Percentiles rank a stretch among this genome's conserved stretches.
These are phyloP conservation scores for Argyresthia albistria DNA, from an alignment of 2,888 invertebrate genomes.

Conservation along the genomic window DNA sequence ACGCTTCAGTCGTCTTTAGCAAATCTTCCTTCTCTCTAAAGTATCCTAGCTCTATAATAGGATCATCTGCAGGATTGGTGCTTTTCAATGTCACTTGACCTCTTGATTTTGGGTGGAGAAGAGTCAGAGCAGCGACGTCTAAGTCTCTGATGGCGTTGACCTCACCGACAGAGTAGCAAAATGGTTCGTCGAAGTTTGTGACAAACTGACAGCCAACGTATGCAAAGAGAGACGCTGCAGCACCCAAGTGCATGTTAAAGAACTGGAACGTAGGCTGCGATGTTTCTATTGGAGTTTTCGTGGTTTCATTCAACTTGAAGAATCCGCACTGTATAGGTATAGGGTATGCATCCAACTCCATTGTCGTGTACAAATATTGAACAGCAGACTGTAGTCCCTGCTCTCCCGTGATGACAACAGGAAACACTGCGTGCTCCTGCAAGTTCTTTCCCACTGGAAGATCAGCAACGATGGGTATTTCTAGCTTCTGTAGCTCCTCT, in stretches of 20 bases:
- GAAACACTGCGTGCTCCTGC: conserved; percentile 38
- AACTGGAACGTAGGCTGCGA: conserved; percentile 42
- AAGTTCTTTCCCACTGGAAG: conserved; percentile 53
- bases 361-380: conserved; percentile 20
- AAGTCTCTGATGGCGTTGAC: conserved; percentile 34
- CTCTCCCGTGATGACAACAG: conserved; percentile 33
- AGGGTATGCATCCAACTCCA: conserved; percentile 27
- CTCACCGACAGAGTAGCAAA: conserved; percentile 30
- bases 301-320: conserved; percentile 26
- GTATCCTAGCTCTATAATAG: conserved; percentile 40
- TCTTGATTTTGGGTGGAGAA: conserved; percentile 44
- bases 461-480: conserved; percentile 31
- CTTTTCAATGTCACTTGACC: conserved; percentile 40
- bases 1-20: conserved; percentile 24
- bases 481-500: conserved; percentile 27
- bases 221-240: conserved; percentile 27
- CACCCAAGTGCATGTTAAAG: conserved; percentile 40
- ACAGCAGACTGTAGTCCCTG: conserved; percentile 23
- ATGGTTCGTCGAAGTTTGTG: conserved; percentile 22
- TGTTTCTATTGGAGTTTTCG: conserved; percentile 6
- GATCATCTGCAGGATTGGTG: conserved; percentile 36
- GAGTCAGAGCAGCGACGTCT: conserved; percentile 24
- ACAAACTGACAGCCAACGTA: conserved; percentile 24
- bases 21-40: conserved; percentile 36
- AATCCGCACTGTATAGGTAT: conserved; percentile 36